These are phyloP conservation scores for Zingel zingel DNA, from an alignment of 2,113 vertebrate species.

Conservation along the genomic window DNA sequence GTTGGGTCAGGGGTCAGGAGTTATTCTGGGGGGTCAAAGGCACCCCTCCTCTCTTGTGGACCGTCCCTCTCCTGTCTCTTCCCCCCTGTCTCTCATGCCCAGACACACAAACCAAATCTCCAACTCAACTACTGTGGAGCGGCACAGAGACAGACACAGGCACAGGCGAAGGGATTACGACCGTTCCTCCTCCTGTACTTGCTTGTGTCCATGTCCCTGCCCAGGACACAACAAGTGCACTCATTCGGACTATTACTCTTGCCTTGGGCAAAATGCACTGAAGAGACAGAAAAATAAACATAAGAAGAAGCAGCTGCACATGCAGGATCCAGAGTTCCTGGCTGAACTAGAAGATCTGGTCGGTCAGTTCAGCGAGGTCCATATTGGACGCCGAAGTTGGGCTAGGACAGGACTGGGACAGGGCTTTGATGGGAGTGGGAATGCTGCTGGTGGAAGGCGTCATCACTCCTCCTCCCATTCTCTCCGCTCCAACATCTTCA, in stretches of 20 bases:
- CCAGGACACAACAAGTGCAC: conserved; percentile 75
- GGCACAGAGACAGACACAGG: conserved; percentile 92
- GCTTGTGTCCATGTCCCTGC: conserved; percentile 72
- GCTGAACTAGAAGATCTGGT: conserved; percentile 93
- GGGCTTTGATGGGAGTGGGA: conserved; percentile 62
- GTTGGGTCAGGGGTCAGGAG: conserved; percentile 76
- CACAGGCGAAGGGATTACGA: conserved; percentile 90
- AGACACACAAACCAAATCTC: conserved; percentile 80
- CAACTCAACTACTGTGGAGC: conserved; percentile 58
- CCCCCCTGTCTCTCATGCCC: conserved; percentile 81
- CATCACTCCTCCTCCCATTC: conserved; percentile 91
- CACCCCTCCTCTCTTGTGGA: conserved; percentile 88
- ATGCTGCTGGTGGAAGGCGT: conserved; percentile 70
- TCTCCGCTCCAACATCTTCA: conserved; percentile 94
- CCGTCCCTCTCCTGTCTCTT: conserved; percentile 82
- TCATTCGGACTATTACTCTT: conserved; percentile 80
- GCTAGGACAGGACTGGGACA: conserved; percentile 69
- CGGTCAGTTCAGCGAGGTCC: conserved; percentile 89
- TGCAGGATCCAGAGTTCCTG: conserved; percentile 94
- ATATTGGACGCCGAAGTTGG: conserved; percentile 90
- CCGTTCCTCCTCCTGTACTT: conserved; percentile 68
- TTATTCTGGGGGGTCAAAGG: conserved; percentile 82
- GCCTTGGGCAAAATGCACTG: conserved; percentile 90
- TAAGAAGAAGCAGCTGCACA: conserved; percentile 94
- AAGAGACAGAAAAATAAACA: conserved; percentile 95